Percentiles rank a stretch among this genome's conserved stretches.
These are phyloP conservation scores for Pachyramphus minor DNA, from an alignment of 2,113 vertebrate species.

Conservation along the genomic window DNA sequence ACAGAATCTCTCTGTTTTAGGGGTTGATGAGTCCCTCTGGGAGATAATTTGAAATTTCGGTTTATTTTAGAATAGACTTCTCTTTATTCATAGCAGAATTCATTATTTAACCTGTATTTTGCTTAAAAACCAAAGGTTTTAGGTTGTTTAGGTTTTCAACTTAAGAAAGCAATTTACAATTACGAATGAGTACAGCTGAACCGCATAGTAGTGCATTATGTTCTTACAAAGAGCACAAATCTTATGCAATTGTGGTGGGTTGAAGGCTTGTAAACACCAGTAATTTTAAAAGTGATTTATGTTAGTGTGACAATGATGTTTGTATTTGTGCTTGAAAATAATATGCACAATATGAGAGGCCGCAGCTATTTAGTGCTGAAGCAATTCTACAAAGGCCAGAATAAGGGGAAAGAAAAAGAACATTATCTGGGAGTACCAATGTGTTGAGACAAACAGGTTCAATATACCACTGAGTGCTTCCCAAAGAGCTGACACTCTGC, in stretches of 20 bases:
- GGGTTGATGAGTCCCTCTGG: neutral
- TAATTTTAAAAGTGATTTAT: neutral
- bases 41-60: neutral
- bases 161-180: neutral
- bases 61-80: neutral
- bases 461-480: neutral
- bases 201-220: neutral
- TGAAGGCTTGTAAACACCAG: neutral
- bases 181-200: neutral
- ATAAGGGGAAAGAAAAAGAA: neutral
- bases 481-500: neutral
- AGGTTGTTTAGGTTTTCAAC: neutral
- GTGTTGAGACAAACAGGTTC: too few relatives aligned
- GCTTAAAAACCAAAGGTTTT: neutral
- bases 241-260: neutral
- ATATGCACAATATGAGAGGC: neutral
- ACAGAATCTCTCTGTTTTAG: neutral
- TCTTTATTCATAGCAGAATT: neutral
- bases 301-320: neutral
- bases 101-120: neutral
- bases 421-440: neutral
- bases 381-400: neutral
- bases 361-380: accelerated
- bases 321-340: neutral
- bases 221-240: neutral